Percentiles rank a stretch among this genome's conserved stretches.
phyloP scores from a whole-genome alignment of 1,140 invertebrate genomes.

The Sitophilus oryzae region DNA sequence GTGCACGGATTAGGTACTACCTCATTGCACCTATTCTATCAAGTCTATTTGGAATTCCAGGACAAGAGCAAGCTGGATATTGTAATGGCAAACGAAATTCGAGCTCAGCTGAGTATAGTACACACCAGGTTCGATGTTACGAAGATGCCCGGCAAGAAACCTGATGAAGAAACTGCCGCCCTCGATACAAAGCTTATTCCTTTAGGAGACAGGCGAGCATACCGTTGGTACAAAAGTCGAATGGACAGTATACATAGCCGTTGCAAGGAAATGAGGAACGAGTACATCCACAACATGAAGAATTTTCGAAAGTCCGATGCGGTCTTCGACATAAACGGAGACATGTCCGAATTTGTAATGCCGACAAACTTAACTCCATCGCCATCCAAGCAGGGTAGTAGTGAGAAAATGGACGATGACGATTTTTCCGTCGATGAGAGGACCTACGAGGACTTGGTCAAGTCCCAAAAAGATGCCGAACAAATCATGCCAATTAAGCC shows the following conservation, averaged over 20 bases:
- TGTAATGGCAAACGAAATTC: slow-evolving; percentile 19
- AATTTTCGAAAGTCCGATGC: not conserved
- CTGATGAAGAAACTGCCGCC: slow-evolving; percentile 2
- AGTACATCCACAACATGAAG: slow-evolving; percentile 17
- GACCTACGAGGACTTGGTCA: slow-evolving; percentile 28
- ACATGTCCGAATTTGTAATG: too few relatives aligned
- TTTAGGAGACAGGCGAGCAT: slow-evolving; percentile 45
- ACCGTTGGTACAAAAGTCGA: slow-evolving; percentile 52
- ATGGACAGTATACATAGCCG: slow-evolving; percentile 34
- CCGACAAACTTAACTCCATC: too few relatives aligned
- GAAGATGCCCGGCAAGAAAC: not conserved
- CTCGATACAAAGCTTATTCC: slow-evolving; percentile 29
- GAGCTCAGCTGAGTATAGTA: not conserved
- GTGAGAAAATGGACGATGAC: not conserved
- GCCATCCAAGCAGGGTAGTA: too few relatives aligned
- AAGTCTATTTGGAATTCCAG: slow-evolving; percentile 54
- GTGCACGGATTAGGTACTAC: slow-evolving; percentile 47
- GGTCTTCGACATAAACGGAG: not conserved
- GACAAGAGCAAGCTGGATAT: slow-evolving; percentile 42
- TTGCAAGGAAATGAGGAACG: slow-evolving; percentile 28
- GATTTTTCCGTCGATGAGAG: not conserved
- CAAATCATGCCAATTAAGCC: slow-evolving; percentile 17
- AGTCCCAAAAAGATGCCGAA: slow-evolving; percentile 17
- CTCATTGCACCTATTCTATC: slow-evolving; percentile 52
- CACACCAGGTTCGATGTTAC: slow-evolving; percentile 3